Base-by-base conservation (phyloP, 2,113 vertebrate genomes). In the Crotalus viridis region DNA sequence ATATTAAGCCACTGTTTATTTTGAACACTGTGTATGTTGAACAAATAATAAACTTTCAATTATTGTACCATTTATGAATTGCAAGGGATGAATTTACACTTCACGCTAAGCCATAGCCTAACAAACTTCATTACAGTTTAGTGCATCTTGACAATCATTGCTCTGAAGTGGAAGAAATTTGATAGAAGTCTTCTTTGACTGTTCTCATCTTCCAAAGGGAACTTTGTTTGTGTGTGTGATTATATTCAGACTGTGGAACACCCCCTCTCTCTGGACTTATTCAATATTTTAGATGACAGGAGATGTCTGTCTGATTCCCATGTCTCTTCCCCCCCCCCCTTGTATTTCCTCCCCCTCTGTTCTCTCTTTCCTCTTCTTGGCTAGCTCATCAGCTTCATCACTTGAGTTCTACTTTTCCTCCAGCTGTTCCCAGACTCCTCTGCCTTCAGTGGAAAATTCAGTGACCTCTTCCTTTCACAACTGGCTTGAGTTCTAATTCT, bases 381-480 rank as follows among this genome's bases (percentile, higher is more conserved):
- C 10, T 48, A 89, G 89, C 10, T n/a, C 33, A 55, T 28, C 59
- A 46, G 56, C 56, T 39, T n/a, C 46, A 52, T 48, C 55, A 48
- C 33, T 88, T 39, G 64, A 85, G 54, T 28, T 51, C 43, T 54
- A 55, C 64, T 74, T 85, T 81, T 64, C 54, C 55, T 91, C 69
- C 87, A 91, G 87, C 55, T 91, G 87, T 5, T 89, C 69, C 87
- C 33, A 91, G 87, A 46, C 22, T 28, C 52, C 87, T 85, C 64
- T 89, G 93, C n/a, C 90, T 56, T 28, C 17, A 4, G 21, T 57
- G 43, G 10, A 55, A 21, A 61, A 59, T 24, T 43, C 28, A 28
- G n/a, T 93, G 90, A 93, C 93, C 90, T 57, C 43, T 43, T 17
- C 33, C 10, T 91, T 93, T 74, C 85, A 88, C 56, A 93, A 87